Evolutionary conservation across 2,113 vertebrate genomes (phyloP).

Genomic region (Rhegmatorhina hoffmannsi): DNA sequence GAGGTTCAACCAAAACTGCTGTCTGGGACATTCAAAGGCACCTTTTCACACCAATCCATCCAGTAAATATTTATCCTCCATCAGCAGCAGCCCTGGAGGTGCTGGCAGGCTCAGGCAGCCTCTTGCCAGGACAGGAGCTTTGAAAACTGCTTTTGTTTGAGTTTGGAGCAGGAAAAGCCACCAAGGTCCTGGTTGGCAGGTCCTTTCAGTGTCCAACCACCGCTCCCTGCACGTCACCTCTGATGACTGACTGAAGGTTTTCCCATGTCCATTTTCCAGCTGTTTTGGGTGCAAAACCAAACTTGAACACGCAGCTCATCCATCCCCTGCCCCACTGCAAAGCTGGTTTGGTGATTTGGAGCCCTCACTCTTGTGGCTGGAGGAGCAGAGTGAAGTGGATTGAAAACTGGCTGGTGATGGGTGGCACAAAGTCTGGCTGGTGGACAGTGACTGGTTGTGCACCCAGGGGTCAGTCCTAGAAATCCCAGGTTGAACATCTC

Average conservation of each 20-base stretch:
- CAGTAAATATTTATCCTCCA: not conserved
- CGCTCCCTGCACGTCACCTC: not conserved
- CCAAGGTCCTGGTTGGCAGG: not conserved
- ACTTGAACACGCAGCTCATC: not conserved
- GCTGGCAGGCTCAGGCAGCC: not conserved
- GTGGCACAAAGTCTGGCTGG: rapidly evolving
- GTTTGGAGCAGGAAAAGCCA: not conserved
- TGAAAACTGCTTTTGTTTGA: not conserved
- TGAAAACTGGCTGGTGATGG: not conserved
- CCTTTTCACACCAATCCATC: not conserved
- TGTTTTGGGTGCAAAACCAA: not conserved
- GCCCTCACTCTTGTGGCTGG: not conserved
- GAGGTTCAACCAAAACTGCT: rapidly evolving
- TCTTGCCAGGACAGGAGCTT: not conserved
- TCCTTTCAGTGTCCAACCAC: not conserved
- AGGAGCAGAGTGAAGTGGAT: not conserved
- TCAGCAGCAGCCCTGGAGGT: not conserved
- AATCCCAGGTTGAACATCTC: not conserved
- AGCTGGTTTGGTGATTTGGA: not conserved
- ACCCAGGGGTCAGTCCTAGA: not conserved
- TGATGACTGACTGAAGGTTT: not conserved
- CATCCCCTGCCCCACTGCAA: not conserved
- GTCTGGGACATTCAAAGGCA: not conserved
- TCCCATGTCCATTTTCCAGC: not conserved
- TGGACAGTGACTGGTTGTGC: not conserved